Conservation (phyloP, 2,797 vertebrate species). For the Etheostoma perlongum region DNA sequence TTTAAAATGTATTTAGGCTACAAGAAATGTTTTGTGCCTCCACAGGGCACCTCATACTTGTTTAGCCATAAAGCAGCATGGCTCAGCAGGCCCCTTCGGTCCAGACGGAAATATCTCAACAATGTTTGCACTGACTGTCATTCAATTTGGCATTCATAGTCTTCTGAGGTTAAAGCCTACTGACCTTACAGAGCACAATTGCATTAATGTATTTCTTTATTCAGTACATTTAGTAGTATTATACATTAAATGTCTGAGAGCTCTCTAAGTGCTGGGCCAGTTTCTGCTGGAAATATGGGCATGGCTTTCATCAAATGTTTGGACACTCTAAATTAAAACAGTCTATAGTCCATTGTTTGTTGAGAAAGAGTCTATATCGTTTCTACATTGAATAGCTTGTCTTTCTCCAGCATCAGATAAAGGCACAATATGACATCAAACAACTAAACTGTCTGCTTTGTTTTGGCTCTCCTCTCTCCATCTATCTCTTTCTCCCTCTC, state of each 20-base stretch:
- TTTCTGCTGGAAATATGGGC: not conserved
- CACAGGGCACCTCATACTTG: no score
- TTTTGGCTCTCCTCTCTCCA: constrained; percentile 15
- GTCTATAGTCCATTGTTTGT: not conserved
- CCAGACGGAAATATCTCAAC: no score
- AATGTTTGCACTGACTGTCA: no score
- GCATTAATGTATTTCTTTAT: not conserved
- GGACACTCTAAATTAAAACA: not conserved
- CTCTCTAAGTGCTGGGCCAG: not conserved
- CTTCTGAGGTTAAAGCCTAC: not conserved
- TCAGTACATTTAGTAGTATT: no score
- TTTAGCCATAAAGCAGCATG: no score
- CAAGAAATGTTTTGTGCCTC: no score
- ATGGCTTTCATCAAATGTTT: not conserved
- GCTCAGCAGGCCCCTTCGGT: no score
- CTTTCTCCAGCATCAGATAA: not conserved
- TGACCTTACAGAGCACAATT: not conserved
- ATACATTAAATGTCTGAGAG: not conserved
- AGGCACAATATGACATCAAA: not conserved
- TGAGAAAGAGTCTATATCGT: not conserved
- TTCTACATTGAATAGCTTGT: not conserved
- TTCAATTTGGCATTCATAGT: not conserved
- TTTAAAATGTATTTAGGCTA: not conserved
- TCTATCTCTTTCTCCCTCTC: constrained; percentile 27
- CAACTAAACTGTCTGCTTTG: constrained; percentile 6